Evolutionary conservation across 2,113 vertebrate species (phyloP).

Genomic region (Pteropus alecto): DNA sequence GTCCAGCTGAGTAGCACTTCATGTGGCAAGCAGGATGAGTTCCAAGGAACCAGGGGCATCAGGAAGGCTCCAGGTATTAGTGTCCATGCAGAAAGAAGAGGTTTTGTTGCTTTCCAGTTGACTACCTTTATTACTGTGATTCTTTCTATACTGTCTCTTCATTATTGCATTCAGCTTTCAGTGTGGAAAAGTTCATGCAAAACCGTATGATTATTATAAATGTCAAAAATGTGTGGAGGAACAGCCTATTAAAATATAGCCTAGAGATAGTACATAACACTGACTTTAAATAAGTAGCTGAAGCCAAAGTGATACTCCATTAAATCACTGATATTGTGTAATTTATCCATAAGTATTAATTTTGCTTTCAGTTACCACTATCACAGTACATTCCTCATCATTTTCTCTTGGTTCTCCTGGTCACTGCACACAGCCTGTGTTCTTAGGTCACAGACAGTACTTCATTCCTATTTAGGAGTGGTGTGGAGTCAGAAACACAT

Average conservation of each 20-base stretch:
- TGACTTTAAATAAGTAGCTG: slow-evolving; percentile 77
- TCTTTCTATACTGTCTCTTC: slow-evolving; percentile 57
- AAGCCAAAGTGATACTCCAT: slow-evolving; percentile 70
- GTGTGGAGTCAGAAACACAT: not conserved
- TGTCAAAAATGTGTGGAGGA: slow-evolving; percentile 72
- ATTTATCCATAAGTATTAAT: slow-evolving; percentile 71
- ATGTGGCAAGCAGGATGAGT: slow-evolving; percentile 49
- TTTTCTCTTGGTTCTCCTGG: not conserved
- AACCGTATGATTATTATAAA: slow-evolving; percentile 75
- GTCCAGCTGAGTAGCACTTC: slow-evolving; percentile 72
- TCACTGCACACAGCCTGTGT: not conserved
- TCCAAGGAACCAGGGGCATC: not conserved
- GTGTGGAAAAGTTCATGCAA: slow-evolving; percentile 71
- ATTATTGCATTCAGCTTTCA: slow-evolving; percentile 66
- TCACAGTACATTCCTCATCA: slow-evolving; percentile 13
- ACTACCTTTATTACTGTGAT: slow-evolving; percentile 48
- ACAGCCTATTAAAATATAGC: slow-evolving; percentile 77
- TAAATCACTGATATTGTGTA: slow-evolving; percentile 70
- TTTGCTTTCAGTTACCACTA: slow-evolving; percentile 64
- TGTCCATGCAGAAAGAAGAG: slow-evolving; percentile 36
- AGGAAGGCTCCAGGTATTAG: slow-evolving; percentile 34
- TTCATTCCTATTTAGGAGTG: not conserved
- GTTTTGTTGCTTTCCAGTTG: slow-evolving; percentile 39
- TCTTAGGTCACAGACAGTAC: not conserved
- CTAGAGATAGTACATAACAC: slow-evolving; percentile 65